These are phyloP conservation scores for Poliocrania exsul DNA, from an alignment of 2,797 vertebrate species.

Conservation along the genomic window DNA sequence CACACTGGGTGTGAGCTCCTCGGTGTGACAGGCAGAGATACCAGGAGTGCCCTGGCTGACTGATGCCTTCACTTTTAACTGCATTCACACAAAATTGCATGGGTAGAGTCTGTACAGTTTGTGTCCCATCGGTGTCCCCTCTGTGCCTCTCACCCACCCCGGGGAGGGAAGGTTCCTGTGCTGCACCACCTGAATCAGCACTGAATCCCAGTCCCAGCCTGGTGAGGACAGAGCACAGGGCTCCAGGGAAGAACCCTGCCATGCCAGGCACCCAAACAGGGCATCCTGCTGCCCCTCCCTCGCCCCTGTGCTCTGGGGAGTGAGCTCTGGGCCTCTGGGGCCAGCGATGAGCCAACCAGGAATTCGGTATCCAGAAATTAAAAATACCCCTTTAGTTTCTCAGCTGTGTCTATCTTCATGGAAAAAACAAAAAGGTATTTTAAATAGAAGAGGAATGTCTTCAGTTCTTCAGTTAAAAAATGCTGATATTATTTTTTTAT, in stretches of 20 bases:
- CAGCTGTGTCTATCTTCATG: fast-evolving
- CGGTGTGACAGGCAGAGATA: not conserved
- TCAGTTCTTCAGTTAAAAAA: not conserved
- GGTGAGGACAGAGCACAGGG: not conserved
- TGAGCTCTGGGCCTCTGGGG: fast-evolving
- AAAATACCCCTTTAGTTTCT: not conserved
- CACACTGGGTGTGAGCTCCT: not conserved
- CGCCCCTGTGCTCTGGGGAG: fast-evolving
- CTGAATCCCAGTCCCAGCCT: not conserved
- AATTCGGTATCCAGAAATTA: not conserved
- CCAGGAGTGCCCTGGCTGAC: not conserved
- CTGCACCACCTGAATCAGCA: fast-evolving
- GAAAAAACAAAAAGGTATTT: not conserved
- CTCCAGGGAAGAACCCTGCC: fast-evolving
- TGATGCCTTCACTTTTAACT: not conserved
- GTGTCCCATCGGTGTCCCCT: not conserved
- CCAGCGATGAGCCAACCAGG: not conserved
- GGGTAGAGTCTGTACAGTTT: not conserved
- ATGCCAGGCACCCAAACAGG: fast-evolving
- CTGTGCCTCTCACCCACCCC: not conserved
- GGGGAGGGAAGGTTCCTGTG: fast-evolving
- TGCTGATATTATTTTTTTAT: not conserved
- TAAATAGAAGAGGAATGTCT: not conserved
- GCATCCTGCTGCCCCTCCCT: not conserved
- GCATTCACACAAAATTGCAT: fast-evolving